Percentiles rank a stretch among this genome's conserved stretches.
Conservation (phyloP, 2,113 vertebrate species). For the Actinemys pallida region DNA sequence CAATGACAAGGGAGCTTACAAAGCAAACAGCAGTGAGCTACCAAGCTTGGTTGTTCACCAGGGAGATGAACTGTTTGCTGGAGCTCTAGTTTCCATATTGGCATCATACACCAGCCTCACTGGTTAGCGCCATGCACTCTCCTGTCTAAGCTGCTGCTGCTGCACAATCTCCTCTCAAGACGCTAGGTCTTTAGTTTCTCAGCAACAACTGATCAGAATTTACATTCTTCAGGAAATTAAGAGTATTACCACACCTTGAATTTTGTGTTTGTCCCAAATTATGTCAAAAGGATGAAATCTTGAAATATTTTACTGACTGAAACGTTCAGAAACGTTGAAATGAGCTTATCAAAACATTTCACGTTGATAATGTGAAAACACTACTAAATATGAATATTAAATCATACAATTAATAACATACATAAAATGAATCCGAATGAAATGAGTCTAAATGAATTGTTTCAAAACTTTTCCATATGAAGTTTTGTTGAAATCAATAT, state of each 20-base stretch:
- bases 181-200: constrained; percentile 45
- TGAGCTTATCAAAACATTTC: constrained; percentile 17
- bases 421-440: constrained; percentile 26
- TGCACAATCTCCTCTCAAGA: constrained; percentile 45
- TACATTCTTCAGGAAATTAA: constrained; percentile 32
- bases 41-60: constrained; percentile 56
- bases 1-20: constrained; percentile 18
- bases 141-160: constrained; percentile 14
- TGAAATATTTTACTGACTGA: constrained; percentile 13
- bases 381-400: constrained; percentile 12
- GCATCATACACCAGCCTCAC: constrained; percentile 26
- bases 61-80: constrained; percentile 53
- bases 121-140: background rate
- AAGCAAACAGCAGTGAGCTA: constrained; percentile 68
- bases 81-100: constrained; percentile 49
- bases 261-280: background rate
- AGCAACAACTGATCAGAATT: constrained; percentile 26
- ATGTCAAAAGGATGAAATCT: constrained; percentile 27
- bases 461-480: constrained; percentile 59
- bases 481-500: constrained; percentile 40
- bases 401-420: constrained; percentile 52
- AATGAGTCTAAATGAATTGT: constrained; percentile 57
- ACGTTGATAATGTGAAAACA: constrained; percentile 11
- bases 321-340: background rate
- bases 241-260: background rate